Evolutionary conservation across 2,888 invertebrate genomes (phyloP).

Genomic region (Drosophila ezoana): DNA sequence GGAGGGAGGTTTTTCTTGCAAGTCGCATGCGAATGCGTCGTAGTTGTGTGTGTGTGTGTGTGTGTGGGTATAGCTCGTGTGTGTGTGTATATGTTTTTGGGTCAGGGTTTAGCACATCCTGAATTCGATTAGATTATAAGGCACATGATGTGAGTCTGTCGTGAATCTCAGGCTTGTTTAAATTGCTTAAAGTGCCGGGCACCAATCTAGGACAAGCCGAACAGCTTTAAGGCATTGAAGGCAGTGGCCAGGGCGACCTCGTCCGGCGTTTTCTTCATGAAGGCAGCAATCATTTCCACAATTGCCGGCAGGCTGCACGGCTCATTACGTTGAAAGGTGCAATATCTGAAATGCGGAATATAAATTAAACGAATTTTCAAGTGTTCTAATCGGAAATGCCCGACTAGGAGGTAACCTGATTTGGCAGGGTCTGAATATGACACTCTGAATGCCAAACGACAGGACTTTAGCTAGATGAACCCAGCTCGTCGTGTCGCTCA

Average conservation of each 20-base stretch:
- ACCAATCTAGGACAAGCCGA: conserved; percentile 88
- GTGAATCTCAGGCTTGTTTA: conserved; percentile 67
- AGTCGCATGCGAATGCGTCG: conserved; percentile 72
- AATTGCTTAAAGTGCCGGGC: conserved; percentile 35
- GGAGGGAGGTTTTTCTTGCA: conserved; percentile 46
- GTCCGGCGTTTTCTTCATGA: conserved; percentile 93
- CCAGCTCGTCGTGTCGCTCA: no score
- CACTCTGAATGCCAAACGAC: no score
- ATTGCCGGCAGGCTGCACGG: conserved; percentile 97
- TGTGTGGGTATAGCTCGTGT: conserved; percentile 30
- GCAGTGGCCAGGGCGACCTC: conserved; percentile 96
- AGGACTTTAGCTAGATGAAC: no score
- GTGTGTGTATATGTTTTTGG: conserved; percentile 13
- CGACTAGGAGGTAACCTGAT: no score
- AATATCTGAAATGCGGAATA: conserved; percentile 87
- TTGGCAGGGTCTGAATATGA: no score
- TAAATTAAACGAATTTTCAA: background rate
- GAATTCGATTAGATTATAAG: conserved; percentile 76
- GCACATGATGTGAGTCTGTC: conserved; percentile 75
- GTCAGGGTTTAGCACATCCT: conserved; percentile 61
- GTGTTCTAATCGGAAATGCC: no score
- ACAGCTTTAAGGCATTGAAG: conserved; percentile 95
- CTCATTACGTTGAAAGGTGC: conserved; percentile 98
- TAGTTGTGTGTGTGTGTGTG: conserved; percentile 41
- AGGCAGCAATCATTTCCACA: conserved; percentile 97